A percentile compares a stretch with the other conserved stretches of the same genome.
phyloP scores from a whole-genome alignment of 30 jellyfish, hydroid and myxozoan species.

The Sanderia malayensis region DNA sequence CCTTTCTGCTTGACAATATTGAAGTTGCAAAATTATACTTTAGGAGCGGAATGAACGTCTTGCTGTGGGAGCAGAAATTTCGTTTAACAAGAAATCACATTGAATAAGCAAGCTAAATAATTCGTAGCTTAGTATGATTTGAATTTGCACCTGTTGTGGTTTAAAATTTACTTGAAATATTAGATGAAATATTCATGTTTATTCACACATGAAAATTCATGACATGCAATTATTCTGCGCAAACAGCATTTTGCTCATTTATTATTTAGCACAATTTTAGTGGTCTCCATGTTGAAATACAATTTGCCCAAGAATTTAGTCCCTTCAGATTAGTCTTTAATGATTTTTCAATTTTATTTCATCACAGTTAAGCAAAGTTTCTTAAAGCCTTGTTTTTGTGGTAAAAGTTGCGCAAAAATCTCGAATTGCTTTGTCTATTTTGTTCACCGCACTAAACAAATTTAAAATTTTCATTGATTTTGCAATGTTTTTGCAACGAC shows the following conservation, averaged over 20 bases:
- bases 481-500: background rate
- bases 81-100: background rate
- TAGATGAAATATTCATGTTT: slow-evolving; percentile 11
- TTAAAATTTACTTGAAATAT: slow-evolving; percentile 5
- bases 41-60: too few species aligned
- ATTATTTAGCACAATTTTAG: slow-evolving; percentile 23
- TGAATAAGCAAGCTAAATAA: background rate
- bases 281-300: slow-evolving; percentile 1
- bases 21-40: too few species aligned
- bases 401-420: background rate
- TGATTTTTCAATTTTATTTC: background rate
- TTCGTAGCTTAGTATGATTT: slow-evolving; percentile 15
- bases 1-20: too few species aligned
- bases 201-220: slow-evolving; percentile 7
- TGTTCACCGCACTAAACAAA: background rate
- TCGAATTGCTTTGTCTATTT: background rate
- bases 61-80: too few species aligned
- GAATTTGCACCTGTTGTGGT: slow-evolving; percentile 32
- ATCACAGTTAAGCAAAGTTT: background rate
- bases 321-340: background rate
- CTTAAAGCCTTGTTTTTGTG: background rate
- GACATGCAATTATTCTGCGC: slow-evolving; percentile 30
- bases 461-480: background rate
- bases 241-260: slow-evolving; percentile 4
- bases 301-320: background rate